Percentiles rank a stretch among this genome's conserved stretches.
Evolutionary conservation across 2,797 vertebrate species (phyloP).

Genomic region (Lates japonicus): DNA sequence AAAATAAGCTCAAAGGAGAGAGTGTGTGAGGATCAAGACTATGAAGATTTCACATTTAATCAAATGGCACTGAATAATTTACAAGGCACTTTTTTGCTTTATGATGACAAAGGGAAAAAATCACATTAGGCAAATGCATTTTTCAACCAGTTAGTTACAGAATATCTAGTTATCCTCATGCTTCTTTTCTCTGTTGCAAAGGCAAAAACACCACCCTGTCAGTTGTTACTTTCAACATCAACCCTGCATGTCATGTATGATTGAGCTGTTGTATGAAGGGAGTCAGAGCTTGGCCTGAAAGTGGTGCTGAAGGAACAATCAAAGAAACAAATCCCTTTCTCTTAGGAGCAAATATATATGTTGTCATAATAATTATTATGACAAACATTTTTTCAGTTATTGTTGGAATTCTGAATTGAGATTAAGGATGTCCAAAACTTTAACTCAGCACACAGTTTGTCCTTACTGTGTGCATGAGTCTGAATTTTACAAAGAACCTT

Average conservation of each 20-base stretch:
- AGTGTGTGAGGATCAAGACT: slow-evolving; percentile 34
- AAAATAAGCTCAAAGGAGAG: slow-evolving; percentile 65
- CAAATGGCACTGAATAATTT: slow-evolving; percentile 64
- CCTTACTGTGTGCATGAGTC: neutral
- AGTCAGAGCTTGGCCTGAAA: neutral
- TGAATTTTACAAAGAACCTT: neutral
- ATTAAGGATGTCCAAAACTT: neutral
- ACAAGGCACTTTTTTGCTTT: slow-evolving; percentile 41
- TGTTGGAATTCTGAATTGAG: slow-evolving; percentile 11
- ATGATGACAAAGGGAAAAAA: slow-evolving; percentile 25
- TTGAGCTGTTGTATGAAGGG: slow-evolving; percentile 4
- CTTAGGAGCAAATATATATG: neutral
- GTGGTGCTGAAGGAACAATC: neutral
- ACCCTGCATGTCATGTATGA: neutral
- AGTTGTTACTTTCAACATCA: slow-evolving; percentile 17
- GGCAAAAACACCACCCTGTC: neutral
- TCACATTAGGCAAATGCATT: slow-evolving; percentile 41
- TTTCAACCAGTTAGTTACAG: slow-evolving; percentile 29
- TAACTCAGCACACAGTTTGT: neutral
- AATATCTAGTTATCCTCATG: slow-evolving; percentile 1
- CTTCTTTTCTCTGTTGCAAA: neutral
- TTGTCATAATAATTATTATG: neutral
- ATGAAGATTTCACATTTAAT: slow-evolving; percentile 57
- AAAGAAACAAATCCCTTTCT: slow-evolving; percentile 2
- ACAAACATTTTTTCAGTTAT: too few relatives aligned